Evolutionary conservation across 1,140 invertebrate genomes (phyloP).

Genomic region (Bombus impatiens): DNA sequence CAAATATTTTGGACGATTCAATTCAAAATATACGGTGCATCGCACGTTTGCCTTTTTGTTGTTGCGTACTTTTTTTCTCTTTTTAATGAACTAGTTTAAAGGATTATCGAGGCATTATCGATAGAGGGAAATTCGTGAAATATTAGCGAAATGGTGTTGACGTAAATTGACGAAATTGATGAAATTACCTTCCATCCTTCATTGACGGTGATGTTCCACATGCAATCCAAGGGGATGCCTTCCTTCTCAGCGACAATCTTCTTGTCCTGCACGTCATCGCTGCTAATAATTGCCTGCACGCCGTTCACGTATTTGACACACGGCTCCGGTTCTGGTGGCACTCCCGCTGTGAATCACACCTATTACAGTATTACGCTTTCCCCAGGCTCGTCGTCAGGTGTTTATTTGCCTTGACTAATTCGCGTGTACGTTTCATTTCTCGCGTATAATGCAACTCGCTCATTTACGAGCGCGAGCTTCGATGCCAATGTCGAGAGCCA

Average conservation of each 20-base stretch:
- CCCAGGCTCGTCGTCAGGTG: not conserved
- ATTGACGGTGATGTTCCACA: slow-evolving; percentile 89
- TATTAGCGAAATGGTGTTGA: not conserved
- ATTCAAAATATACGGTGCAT: not conserved
- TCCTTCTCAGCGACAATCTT: slow-evolving; percentile 82
- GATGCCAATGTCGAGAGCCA: not conserved
- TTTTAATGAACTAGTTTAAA: no score
- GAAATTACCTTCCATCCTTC: slow-evolving; percentile 86
- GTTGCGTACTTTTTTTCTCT: no score
- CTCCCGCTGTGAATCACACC: slow-evolving; percentile 74
- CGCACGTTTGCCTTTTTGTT: not conserved
- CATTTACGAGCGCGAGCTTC: not conserved
- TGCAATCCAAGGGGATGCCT: slow-evolving; percentile 88
- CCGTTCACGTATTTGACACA: slow-evolving; percentile 82
- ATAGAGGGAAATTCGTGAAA: no score
- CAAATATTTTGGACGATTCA: not conserved
- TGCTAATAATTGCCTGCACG: slow-evolving; percentile 83
- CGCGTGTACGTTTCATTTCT: not conserved
- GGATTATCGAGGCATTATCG: not conserved
- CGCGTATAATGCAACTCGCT: not conserved
- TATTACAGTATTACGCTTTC: slow-evolving; percentile 71
- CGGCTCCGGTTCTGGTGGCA: slow-evolving; percentile 81
- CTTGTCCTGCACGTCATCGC: slow-evolving; percentile 83
- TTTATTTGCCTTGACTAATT: not conserved
- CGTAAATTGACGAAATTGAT: not conserved